A percentile compares a stretch with the other conserved stretches of the same genome.
phyloP scores from a whole-genome alignment of 1,140 invertebrate genomes.

The Myzus persicae region DNA sequence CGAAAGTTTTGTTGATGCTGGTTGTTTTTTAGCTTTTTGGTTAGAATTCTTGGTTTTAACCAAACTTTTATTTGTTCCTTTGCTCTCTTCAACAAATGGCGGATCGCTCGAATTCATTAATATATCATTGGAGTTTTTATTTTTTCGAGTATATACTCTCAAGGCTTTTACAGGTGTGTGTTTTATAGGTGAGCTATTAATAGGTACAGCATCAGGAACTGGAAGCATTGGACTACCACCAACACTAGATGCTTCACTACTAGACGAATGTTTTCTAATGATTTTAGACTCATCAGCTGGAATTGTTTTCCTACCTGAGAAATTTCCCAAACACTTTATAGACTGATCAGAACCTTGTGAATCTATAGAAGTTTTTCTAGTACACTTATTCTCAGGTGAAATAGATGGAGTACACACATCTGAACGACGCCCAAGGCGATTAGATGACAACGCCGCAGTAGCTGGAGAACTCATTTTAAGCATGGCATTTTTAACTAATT shows the following conservation, averaged over 20 bases:
- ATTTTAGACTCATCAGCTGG: slow-evolving; percentile 79
- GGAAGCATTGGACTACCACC: slow-evolving; percentile 66
- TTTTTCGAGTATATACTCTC: slow-evolving; percentile 53
- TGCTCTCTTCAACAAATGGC: not conserved
- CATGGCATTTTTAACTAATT: slow-evolving; percentile 69
- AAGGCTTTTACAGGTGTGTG: slow-evolving; percentile 39
- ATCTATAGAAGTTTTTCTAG: slow-evolving; percentile 61
- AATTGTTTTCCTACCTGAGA: slow-evolving; percentile 61
- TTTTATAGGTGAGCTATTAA: not conserved
- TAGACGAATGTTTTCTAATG: slow-evolving; percentile 77
- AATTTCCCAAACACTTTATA: slow-evolving; percentile 23
- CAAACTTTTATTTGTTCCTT: slow-evolving; percentile 32
- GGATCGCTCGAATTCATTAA: not conserved
- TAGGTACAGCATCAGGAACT: slow-evolving; percentile 27
- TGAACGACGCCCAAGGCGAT: slow-evolving; percentile 26
- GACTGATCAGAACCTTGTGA: slow-evolving; percentile 59
- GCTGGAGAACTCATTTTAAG: slow-evolving; percentile 65
- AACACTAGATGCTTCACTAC: slow-evolving; percentile 81
- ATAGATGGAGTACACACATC: slow-evolving; percentile 38
- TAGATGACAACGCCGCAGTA: not conserved
- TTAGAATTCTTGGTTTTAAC: slow-evolving; percentile 22
- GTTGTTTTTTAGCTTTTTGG: slow-evolving; percentile 47
- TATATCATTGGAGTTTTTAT: slow-evolving; percentile 33
- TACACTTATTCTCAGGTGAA: slow-evolving; percentile 43
- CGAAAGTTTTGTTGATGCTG: slow-evolving; percentile 5